These are phyloP conservation scores for Danio tinwini DNA, from an alignment of 2,797 vertebrate species.

Conservation along the genomic window DNA sequence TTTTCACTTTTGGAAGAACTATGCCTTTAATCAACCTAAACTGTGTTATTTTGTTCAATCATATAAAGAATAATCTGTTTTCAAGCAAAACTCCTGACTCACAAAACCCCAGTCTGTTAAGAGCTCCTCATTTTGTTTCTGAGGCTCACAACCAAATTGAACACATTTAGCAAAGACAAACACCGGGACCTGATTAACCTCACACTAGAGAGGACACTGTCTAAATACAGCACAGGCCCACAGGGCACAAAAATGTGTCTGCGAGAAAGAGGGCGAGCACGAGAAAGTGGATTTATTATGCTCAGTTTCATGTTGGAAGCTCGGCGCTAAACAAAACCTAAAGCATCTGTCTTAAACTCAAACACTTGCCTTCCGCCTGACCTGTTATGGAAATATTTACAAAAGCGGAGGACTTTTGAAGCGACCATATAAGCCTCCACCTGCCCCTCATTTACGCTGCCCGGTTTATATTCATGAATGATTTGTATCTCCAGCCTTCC, in stretches of 20 bases:
- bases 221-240: slow-evolving; percentile 8
- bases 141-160: background rate
- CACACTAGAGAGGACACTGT: slow-evolving; percentile 31
- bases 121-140: background rate
- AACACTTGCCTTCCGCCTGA: slow-evolving; percentile 39
- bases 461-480: slow-evolving; percentile 38
- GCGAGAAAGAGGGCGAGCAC: slow-evolving; percentile 14
- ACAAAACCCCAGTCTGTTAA: no score
- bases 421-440: slow-evolving; percentile 15
- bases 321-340: background rate
- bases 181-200: slow-evolving; percentile 3
- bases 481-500: slow-evolving; percentile 14
- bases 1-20: no score
- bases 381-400: slow-evolving; percentile 58
- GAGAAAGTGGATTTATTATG: background rate
- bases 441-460: slow-evolving; percentile 1
- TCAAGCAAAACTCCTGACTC: no score
- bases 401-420: slow-evolving; percentile 29
- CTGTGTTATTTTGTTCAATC: no score
- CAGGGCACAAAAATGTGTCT: background rate
- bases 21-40: no score
- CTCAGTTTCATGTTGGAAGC: slow-evolving; percentile 25
- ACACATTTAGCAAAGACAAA: slow-evolving; percentile 10
- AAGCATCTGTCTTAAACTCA: slow-evolving; percentile 25
- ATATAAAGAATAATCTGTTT: no score